These are phyloP conservation scores for Homarus americanus DNA, from an alignment of 1,140 invertebrate species.

Conservation along the genomic window DNA sequence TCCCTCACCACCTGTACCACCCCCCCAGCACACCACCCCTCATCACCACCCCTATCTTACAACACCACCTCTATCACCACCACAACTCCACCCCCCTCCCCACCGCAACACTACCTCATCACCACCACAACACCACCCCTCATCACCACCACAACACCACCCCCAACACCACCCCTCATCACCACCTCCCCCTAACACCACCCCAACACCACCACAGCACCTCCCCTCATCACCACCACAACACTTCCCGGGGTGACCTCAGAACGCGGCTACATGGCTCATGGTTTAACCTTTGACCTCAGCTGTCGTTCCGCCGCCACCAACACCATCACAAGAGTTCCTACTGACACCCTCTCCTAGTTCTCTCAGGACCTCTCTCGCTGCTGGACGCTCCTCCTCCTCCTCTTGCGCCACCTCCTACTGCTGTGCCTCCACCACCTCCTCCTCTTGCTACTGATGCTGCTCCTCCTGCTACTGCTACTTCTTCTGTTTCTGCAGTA, in stretches of 20 bases:
- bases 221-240: neutral
- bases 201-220: neutral
- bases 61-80: neutral
- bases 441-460: neutral
- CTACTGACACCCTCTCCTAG: neutral
- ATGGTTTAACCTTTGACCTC: constrained; percentile 37
- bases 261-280: constrained; percentile 4
- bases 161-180: neutral
- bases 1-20: neutral
- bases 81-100: neutral
- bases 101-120: neutral
- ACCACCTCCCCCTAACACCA: too few relatives aligned
- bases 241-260: neutral
- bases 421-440: neutral
- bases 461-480: neutral
- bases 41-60: neutral
- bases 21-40: neutral
- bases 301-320: constrained; percentile 28
- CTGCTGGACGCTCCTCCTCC: neutral
- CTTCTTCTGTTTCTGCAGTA: neutral
- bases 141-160: neutral
- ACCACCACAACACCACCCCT: neutral
- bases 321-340: neutral
- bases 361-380: neutral
- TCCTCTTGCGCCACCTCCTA: neutral